phyloP scores from a whole-genome alignment of 2,797 vertebrate genomes.

The Halcyon smyrnensis region DNA sequence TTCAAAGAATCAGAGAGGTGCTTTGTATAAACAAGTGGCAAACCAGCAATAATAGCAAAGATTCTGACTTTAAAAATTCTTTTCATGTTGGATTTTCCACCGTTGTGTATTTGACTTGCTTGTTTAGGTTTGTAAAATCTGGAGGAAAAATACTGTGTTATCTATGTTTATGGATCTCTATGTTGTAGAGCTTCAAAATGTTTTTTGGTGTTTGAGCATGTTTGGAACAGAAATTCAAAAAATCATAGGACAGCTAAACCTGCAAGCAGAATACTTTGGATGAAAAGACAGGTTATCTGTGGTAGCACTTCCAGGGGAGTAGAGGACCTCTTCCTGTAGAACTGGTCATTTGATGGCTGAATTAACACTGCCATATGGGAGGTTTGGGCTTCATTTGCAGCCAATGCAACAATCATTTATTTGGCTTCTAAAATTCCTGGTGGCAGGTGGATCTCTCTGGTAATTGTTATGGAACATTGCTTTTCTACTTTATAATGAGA shows the following conservation, averaged over 20 bases:
- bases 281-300: not conserved
- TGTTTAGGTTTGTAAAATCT: not conserved
- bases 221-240: not conserved
- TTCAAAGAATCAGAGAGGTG: not conserved
- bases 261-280: not conserved
- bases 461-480: not conserved
- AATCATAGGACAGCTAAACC: not conserved
- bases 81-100: not conserved
- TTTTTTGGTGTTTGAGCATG: fast-evolving
- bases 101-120: not conserved
- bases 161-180: not conserved
- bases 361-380: not conserved
- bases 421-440: not conserved
- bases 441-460: not conserved
- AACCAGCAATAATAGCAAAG: not conserved
- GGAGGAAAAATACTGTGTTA: not conserved
- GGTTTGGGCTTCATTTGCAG: not conserved
- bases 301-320: not conserved
- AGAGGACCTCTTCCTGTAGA: not conserved
- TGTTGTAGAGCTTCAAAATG: fast-evolving
- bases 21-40: not conserved
- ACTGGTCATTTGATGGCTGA: not conserved
- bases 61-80: not conserved
- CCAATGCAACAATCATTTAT: not conserved
- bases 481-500: not conserved